Evolutionary conservation across 2,113 vertebrate genomes (phyloP).

Genomic region (Paratilapia polleni): DNA sequence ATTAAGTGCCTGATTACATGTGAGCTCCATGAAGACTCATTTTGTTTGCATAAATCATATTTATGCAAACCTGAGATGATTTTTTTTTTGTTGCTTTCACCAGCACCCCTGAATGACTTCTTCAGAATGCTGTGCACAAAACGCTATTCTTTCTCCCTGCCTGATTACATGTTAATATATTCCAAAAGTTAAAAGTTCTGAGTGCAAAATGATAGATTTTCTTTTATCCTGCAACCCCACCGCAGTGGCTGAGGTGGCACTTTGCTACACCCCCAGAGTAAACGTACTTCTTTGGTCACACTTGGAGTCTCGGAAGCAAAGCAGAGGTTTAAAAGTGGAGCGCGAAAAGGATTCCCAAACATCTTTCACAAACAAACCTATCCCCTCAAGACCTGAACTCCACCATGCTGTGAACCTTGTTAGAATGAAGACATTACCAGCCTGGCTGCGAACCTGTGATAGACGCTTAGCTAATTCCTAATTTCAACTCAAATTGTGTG

Average conservation of each 20-base stretch:
- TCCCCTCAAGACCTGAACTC: slow-evolving; percentile 23
- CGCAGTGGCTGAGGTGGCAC: background rate
- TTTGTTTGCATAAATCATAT: background rate
- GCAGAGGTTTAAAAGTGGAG: slow-evolving; percentile 53
- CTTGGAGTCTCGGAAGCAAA: slow-evolving; percentile 27
- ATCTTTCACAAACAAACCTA: slow-evolving; percentile 42
- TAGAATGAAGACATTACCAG: slow-evolving; percentile 15
- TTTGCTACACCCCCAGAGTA: background rate
- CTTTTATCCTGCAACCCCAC: slow-evolving; percentile 9
- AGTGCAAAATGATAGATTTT: background rate
- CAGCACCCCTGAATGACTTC: background rate
- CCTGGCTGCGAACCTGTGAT: slow-evolving; percentile 43
- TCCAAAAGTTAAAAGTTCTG: slow-evolving; percentile 3
- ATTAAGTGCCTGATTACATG: background rate
- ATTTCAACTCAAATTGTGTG: slow-evolving; percentile 34
- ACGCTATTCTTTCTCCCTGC: background rate
- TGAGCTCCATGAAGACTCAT: background rate
- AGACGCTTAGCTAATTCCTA: slow-evolving; percentile 34
- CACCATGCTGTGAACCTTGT: slow-evolving; percentile 28
- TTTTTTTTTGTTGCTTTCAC: background rate
- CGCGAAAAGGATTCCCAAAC: slow-evolving; percentile 52
- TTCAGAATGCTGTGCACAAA: background rate
- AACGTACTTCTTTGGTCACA: slow-evolving; percentile 43
- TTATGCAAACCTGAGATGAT: background rate
- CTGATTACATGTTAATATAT: slow-evolving; percentile 12